These are phyloP conservation scores for Tyrannus savana DNA, from an alignment of 2,113 vertebrate species.

Conservation along the genomic window DNA sequence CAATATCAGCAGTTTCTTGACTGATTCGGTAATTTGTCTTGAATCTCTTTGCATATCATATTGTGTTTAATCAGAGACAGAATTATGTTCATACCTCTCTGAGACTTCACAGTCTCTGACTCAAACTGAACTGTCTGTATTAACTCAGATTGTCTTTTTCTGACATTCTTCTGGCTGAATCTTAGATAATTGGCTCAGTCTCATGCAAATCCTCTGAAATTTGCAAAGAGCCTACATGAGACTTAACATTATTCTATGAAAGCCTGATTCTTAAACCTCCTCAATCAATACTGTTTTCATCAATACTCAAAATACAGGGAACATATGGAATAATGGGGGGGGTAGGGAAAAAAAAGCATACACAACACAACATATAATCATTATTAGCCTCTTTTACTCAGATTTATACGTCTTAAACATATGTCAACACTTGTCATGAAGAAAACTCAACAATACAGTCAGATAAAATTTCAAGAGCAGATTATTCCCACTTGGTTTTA, in stretches of 20 bases:
- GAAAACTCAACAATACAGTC: background rate
- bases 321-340: background rate
- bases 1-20: background rate
- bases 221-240: background rate
- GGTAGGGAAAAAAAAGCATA: no score
- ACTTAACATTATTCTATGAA: background rate
- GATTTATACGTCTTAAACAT: background rate
- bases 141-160: background rate
- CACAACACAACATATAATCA: background rate
- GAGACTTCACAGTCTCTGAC: background rate
- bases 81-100: background rate
- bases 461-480: background rate
- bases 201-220: constrained; percentile 37
- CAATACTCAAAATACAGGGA: background rate
- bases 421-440: background rate
- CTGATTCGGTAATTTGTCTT: background rate
- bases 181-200: constrained; percentile 7
- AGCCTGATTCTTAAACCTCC: background rate
- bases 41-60: background rate
- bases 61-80: background rate
- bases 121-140: background rate
- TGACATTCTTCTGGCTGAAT: constrained; percentile 2
- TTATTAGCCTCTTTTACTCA: background rate
- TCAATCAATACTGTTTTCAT: background rate
- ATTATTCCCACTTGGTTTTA: background rate